Evolutionary conservation across 2,888 invertebrate species (phyloP), one percentile per base, ranked within the genome.

Genomic region (Pemphredon lugubris): DNA sequence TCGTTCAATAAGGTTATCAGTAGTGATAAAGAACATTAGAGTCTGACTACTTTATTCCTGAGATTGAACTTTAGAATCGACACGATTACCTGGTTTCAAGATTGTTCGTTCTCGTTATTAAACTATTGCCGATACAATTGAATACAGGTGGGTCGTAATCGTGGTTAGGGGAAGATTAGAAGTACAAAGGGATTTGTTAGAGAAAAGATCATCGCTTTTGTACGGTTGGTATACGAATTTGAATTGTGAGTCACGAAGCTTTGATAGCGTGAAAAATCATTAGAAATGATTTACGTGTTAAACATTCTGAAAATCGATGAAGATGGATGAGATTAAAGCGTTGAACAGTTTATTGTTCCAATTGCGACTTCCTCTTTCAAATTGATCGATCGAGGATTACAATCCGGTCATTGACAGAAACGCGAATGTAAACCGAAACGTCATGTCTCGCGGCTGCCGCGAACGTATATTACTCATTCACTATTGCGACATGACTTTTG

Each of bases 321-420:
- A 47, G 47, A 47, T 14, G 7, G 47, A 47, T 47, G 13, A 13
- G n/a, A 30, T 13, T 13, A 16, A 5, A 6, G 13, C 16, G 14
- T 30, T 45, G 44, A 26, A 30, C 16, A 1, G 30, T 14, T 47
- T 14, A 9, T 30, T 13, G 14, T 40, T 18, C 6, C 11, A 4
- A 5, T 16, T 6, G n/a, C 21, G 7, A 4, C 7, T 20, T 23
- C 23, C 6, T 16, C 11, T 11, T 50, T 20, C 1, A 50, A 11
- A 34, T 34, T 50, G 50, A 50, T 50, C 34, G 50, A 50, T 50
- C 34, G 34, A 18, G 50, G 50, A 50, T 50, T 50, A 50, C 3
- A 1, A 13, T 20, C 11, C 18, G 50, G 1, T 18, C 6, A 21
- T 30, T 11, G 14, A 47, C 5, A 30, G 13, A 26, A 26, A 47